Evolutionary conservation across 1,140 invertebrate species (phyloP), one percentile per base, ranked within the genome.

Genomic region (Drosophila willistoni): DNA sequence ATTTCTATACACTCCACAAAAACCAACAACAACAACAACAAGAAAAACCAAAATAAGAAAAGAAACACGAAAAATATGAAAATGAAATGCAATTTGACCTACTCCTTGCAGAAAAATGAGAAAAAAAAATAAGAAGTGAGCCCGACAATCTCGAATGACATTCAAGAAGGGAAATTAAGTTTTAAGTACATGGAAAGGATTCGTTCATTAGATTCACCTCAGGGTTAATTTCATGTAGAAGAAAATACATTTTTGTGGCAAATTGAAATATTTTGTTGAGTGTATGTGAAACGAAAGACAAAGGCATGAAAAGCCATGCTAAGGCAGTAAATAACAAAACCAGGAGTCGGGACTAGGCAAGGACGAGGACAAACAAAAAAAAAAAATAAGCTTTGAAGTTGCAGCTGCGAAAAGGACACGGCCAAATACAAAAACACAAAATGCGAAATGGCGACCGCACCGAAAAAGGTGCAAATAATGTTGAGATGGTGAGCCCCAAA

Each of bases 401-500:
- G 59, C 79, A 71, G 64, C 66, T 71, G 71, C 59, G 56, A 55
- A 55, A 68, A 56, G 54, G 13, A 64, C 73, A 78, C 54, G 34
- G 39, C 36, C 62, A 22, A 60, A 56, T 13, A 61, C 57, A 76
- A 73, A 71, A 68, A 64, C 29, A 56, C 51, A 63, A 55, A 68
- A 69, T 59, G 77, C 55, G 64, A 78, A 85, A 71, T 44, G 54
- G 42, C 72, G 36, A 61, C 22, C 33, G 36, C 22, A 42, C 47
- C 34, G 22, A 56, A 71, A 69, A 83, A 86, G 83, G 83, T 87
- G 83, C 83, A 87, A 87, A 87, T 87, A 87, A 87, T 89, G 84
- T 70, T 83, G 74, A 85, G 69, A 84, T 44, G 39, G 68, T 12
- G 71, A 67, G 67, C 73, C 77, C 79, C 44, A 73, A 87, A 86